Conservation (phyloP, 2,797 vertebrate genomes). For the Masticophis lateralis region DNA sequence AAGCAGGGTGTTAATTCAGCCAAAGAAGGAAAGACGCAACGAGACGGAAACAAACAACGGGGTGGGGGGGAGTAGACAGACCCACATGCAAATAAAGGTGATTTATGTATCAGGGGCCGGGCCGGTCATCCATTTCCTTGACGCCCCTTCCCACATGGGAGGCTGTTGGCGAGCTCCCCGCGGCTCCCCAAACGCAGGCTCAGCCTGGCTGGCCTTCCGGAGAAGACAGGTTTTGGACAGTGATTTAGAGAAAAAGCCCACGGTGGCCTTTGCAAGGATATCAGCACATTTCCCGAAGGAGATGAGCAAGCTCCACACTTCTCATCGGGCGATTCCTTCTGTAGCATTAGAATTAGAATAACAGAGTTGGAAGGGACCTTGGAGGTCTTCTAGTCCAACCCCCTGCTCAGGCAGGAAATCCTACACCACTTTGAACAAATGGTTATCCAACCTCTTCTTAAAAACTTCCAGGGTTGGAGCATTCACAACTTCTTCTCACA, state of each 20-base stretch:
- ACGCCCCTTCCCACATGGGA: constrained; percentile 48
- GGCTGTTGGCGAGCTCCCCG: constrained; percentile 48
- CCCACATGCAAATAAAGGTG: constrained; percentile 3
- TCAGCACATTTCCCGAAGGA: constrained; percentile 46
- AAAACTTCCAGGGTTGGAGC: no score
- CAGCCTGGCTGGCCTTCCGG: constrained; percentile 49
- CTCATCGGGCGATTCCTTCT: constrained; percentile 47
- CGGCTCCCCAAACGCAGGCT: constrained; percentile 38
- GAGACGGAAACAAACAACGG: not conserved
- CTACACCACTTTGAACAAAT: no score
- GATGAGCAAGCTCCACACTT: constrained; percentile 61
- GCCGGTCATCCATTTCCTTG: constrained; percentile 48
- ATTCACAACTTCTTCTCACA: no score
- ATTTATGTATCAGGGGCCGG: constrained; percentile 16
- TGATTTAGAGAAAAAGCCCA: constrained; percentile 51
- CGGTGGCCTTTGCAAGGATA: constrained; percentile 58
- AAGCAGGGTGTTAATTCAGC: not conserved
- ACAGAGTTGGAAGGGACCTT: no score
- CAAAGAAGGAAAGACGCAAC: not conserved
- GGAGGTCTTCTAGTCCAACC: no score
- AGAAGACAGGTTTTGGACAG: constrained; percentile 56
- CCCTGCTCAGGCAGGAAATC: no score
- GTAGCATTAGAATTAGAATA: no score
- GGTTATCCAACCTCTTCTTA: no score
- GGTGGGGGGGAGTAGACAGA: constrained; percentile 8